Conservation (phyloP, 2,888 invertebrate species). For the Scaptomyza polygonia region DNA sequence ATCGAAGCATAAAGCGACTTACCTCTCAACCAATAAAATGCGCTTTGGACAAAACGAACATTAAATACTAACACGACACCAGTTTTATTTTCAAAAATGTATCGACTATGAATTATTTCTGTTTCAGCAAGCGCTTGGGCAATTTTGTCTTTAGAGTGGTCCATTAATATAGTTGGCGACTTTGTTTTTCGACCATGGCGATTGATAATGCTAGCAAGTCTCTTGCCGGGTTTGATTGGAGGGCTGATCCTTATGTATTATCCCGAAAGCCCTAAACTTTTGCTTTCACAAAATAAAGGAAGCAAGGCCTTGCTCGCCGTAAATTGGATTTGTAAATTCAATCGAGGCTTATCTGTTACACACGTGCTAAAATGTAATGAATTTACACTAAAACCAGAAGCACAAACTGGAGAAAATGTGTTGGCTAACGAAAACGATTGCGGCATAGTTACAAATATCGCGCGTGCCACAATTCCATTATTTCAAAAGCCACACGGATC, state of each 20-base stretch:
- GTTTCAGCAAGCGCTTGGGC: constrained; percentile 73
- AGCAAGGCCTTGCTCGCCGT: constrained; percentile 66
- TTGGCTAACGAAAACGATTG: constrained; percentile 53
- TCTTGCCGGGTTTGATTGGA: constrained; percentile 76
- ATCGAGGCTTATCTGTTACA: constrained; percentile 58
- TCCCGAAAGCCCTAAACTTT: constrained; percentile 78
- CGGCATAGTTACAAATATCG: constrained; percentile 66
- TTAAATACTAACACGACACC: background rate
- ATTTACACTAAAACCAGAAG: constrained; percentile 63
- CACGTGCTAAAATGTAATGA: constrained; percentile 55
- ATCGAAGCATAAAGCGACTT: no score
- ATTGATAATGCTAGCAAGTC: constrained; percentile 66
- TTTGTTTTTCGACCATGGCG: constrained; percentile 80
- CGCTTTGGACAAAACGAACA: background rate
- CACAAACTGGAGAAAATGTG: constrained; percentile 55
- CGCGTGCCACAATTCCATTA: constrained; percentile 72
- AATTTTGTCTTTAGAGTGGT: constrained; percentile 75
- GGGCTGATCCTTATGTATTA: constrained; percentile 65
- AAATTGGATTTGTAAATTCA: constrained; percentile 74
- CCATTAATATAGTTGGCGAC: constrained; percentile 60
- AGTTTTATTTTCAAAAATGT: background rate
- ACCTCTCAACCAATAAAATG: no score
- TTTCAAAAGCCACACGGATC: constrained; percentile 78
- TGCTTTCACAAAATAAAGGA: constrained; percentile 68
- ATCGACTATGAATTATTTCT: background rate